These are phyloP conservation scores for Formica aserva DNA, from an alignment of 2,888 invertebrate genomes.

Conservation along the genomic window DNA sequence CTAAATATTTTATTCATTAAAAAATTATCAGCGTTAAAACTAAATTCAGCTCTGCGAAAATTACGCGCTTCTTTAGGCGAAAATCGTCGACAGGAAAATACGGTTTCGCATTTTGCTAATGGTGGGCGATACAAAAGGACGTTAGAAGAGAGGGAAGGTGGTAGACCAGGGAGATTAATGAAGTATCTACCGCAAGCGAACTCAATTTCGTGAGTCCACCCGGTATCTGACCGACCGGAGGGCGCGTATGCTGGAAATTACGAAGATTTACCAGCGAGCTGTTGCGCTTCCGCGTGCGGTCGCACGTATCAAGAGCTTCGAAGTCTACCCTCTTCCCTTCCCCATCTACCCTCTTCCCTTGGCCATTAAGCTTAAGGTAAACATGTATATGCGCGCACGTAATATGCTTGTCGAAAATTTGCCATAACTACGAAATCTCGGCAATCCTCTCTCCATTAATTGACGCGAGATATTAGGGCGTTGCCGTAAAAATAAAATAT, in stretches of 20 bases:
- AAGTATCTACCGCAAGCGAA: constrained; percentile 27
- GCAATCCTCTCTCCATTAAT: constrained; percentile 26
- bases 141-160: background rate
- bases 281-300: constrained; percentile 64
- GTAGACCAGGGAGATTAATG: constrained; percentile 39
- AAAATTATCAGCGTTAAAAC: background rate
- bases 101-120: background rate
- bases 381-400: background rate
- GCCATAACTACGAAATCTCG: background rate
- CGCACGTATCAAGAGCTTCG: constrained; percentile 33
- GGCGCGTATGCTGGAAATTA: constrained; percentile 54
- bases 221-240: constrained; percentile 40
- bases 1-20: background rate
- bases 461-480: background rate
- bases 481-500: background rate
- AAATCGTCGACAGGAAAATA: constrained; percentile 1
- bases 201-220: constrained; percentile 45
- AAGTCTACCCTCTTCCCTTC: constrained; percentile 14
- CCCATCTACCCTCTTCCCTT: background rate
- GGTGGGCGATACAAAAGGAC: background rate
- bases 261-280: constrained; percentile 69
- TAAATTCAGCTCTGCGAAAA: background rate
- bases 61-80: constrained; percentile 2
- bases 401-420: constrained; percentile 12
- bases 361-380: constrained; percentile 22